These are phyloP conservation scores for Neomorphus geoffroyi DNA, from an alignment of 2,797 vertebrate species.

Conservation along the genomic window DNA sequence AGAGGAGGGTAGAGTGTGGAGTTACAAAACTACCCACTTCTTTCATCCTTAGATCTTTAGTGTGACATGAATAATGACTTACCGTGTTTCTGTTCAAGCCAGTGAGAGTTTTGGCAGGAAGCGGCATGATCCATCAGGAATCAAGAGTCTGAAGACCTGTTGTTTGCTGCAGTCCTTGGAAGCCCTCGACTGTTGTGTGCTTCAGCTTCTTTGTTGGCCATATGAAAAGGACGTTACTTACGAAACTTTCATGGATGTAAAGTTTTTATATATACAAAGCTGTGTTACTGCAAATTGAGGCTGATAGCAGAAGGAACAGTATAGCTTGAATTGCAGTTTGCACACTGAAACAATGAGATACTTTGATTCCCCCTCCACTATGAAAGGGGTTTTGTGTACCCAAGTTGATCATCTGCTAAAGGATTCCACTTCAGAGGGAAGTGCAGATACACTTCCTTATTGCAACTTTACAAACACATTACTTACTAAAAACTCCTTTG, in stretches of 20 bases:
- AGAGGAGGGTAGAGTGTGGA: not conserved
- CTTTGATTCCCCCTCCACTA: not conserved
- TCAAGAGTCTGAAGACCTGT: constrained; percentile 6
- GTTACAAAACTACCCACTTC: not conserved
- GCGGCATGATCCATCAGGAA: not conserved
- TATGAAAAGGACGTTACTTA: not conserved
- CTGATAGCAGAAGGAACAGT: not conserved
- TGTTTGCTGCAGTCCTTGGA: not conserved
- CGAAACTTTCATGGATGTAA: not conserved
- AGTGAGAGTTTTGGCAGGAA: not conserved
- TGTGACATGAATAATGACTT: not conserved
- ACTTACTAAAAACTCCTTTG: not conserved
- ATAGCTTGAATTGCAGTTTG: not conserved
- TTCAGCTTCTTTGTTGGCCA: not conserved
- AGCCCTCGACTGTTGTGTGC: not conserved
- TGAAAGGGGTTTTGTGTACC: not conserved
- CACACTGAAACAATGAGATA: not conserved
- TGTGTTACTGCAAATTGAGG: not conserved
- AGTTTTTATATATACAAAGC: not conserved
- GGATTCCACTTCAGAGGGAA: not conserved
- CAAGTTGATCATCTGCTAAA: not conserved
- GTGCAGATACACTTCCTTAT: not conserved
- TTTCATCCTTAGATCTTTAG: not conserved
- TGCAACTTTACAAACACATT: not conserved
- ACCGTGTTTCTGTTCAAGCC: constrained; percentile 9